Percentiles rank a stretch among this genome's conserved stretches.
Evolutionary conservation across 2,797 vertebrate species (phyloP).

Genomic region (Ficedula albicollis): DNA sequence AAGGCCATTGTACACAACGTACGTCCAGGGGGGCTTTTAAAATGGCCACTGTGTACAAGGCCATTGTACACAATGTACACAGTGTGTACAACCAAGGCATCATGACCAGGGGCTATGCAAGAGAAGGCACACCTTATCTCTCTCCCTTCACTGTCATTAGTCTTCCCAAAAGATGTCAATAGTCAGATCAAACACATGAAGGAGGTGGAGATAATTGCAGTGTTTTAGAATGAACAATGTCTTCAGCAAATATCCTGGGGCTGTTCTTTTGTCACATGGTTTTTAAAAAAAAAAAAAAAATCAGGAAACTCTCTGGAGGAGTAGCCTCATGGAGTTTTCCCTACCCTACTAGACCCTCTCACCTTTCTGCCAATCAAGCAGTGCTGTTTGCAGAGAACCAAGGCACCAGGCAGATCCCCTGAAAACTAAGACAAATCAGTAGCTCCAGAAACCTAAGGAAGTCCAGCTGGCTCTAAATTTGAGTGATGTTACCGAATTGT

Average conservation of each 20-base stretch:
- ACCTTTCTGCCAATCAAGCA: background rate
- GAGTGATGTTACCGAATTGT: background rate
- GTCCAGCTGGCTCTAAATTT: background rate
- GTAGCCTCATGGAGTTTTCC: accelerated
- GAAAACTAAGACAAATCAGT: background rate
- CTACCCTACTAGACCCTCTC: background rate
- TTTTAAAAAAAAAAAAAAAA: background rate
- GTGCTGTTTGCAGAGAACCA: background rate
- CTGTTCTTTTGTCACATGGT: accelerated
- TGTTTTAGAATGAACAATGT: background rate
- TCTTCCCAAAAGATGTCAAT: background rate
- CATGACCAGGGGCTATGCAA: background rate
- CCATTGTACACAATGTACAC: too few species aligned
- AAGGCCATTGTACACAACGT: too few species aligned
- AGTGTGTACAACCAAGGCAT: background rate
- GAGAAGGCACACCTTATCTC: accelerated
- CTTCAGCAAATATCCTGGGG: background rate
- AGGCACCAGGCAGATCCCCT: background rate
- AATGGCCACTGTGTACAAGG: too few species aligned
- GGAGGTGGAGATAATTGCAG: background rate
- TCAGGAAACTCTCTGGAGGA: background rate
- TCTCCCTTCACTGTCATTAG: background rate
- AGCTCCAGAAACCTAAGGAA: background rate
- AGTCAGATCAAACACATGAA: background rate
- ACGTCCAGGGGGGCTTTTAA: background rate